Evolutionary conservation across 2,888 invertebrate species (phyloP), one percentile per base, ranked within the genome.

Genomic region (Sarcophaga variegata): DNA sequence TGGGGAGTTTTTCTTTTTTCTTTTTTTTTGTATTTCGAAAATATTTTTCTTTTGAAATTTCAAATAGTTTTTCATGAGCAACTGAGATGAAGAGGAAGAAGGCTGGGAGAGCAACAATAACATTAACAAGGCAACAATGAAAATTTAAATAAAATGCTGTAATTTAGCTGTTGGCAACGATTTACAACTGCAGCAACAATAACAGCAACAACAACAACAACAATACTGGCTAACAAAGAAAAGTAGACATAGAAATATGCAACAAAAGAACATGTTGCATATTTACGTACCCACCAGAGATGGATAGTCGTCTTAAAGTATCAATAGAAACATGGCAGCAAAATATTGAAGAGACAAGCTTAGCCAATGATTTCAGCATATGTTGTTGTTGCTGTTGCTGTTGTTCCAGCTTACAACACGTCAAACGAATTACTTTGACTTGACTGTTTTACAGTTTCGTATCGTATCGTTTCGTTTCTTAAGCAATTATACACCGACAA

Each of bases 401-500:
- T 71, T 78, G 72, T 59, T 81, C 66, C 66, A 83, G 66, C 77
- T 83, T 71, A 77, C 71, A 80, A 81, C 86, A 87, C 86, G 84
- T 87, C 86, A 84, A 87, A 87, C 83, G 86, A 84, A 84, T 87
- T 87, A 84, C 84, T 87, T 84, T 84, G 75, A 84, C 83, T 86
- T 81, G 80, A 76, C 79, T 80, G 67, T 77, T 83, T 83, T 80
- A 72, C 66, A 81, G 77, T 75, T 66, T 72, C 2, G 47, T 70
- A 62, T 67, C 63, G 14, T 54, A 62, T 67, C 63, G 14, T 54
- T 49, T 80, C 27, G 22, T 67, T 27, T 54, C 54, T 14, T 37
- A 2, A 90, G 89, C 92, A 93, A 93, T 93, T 93, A 93, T 92
- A 92, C 90, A 91, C 91, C 91, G 92, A 92, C 71, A 71, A 83